phyloP scores from a whole-genome alignment of 1,140 invertebrate species.

The Hylaeus anthracinus region DNA sequence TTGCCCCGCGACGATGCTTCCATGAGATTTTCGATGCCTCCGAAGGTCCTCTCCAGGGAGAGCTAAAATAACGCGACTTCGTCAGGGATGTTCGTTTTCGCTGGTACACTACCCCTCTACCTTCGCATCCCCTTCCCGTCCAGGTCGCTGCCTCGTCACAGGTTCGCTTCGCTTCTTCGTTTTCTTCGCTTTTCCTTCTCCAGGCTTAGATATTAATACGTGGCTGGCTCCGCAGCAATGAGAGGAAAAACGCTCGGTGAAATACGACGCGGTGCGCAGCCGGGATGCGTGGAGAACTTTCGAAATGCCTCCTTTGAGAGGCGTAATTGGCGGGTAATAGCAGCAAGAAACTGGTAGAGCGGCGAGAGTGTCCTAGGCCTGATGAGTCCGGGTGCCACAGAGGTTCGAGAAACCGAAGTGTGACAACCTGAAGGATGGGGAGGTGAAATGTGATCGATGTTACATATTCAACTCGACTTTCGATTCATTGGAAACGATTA shows the following conservation, averaged over 20 bases:
- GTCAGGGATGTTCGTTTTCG: constrained; percentile 51
- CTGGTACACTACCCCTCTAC: neutral
- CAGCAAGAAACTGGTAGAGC: neutral
- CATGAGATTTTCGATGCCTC: constrained; percentile 54
- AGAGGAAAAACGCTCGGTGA: constrained; percentile 28
- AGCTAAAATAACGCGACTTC: constrained; percentile 59
- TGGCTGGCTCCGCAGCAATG: neutral
- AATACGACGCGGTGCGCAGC: constrained; percentile 20
- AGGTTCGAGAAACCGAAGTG: too few species aligned
- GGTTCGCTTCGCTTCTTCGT: too few species aligned
- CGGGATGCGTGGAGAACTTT: constrained; percentile 16
- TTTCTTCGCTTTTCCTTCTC: neutral
- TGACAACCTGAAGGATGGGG: too few species aligned
- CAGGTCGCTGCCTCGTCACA: neutral
- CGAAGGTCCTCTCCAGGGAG: constrained; percentile 51
- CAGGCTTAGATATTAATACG: constrained; percentile 40
- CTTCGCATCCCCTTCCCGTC: neutral
- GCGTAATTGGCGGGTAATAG: constrained; percentile 45
- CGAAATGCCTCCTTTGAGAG: constrained; percentile 40
- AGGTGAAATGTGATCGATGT: too few species aligned
- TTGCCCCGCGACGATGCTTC: constrained; percentile 47
- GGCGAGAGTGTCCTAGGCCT: neutral
- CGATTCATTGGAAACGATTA: too few species aligned
- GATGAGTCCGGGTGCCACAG: neutral
- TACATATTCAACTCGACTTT: too few species aligned